Conservation (phyloP, 2,113 vertebrate genomes). For the Podiceps cristatus region DNA sequence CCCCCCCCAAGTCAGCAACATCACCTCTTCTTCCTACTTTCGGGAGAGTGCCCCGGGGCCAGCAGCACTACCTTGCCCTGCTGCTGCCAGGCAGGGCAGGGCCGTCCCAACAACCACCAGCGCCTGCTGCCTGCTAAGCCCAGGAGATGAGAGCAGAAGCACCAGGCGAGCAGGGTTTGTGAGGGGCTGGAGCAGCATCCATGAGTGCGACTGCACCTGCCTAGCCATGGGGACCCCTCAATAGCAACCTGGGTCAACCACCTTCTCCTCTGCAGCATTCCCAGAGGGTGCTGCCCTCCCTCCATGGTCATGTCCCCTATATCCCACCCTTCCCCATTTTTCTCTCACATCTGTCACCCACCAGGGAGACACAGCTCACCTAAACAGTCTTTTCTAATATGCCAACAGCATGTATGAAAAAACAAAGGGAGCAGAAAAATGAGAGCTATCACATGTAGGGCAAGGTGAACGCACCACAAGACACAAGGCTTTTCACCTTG, state of each 20-base stretch:
- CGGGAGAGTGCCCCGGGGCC: background rate
- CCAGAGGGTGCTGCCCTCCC: background rate
- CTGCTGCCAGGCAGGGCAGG: background rate
- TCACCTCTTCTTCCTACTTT: background rate
- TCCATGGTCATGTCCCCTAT: accelerated
- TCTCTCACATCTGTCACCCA: background rate
- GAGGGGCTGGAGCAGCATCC: background rate
- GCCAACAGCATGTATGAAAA: background rate
- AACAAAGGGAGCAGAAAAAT: background rate
- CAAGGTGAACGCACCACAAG: background rate
- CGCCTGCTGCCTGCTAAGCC: background rate
- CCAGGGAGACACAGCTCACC: accelerated
- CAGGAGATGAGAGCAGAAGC: background rate
- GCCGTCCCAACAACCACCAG: accelerated
- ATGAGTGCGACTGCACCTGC: background rate
- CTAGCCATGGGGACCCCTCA: background rate
- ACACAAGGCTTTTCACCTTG: background rate
- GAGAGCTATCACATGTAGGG: accelerated
- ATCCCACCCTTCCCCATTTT: background rate
- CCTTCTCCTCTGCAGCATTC: background rate
- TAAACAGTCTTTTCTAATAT: background rate
- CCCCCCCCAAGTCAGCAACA: background rate
- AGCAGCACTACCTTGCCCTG: accelerated
- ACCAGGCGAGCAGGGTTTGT: background rate
- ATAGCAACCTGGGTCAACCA: background rate